A percentile compares a stretch with the other conserved stretches of the same genome.
phyloP scores from a whole-genome alignment of 2,113 vertebrate species.

The Melanostigma gelatinosum region DNA sequence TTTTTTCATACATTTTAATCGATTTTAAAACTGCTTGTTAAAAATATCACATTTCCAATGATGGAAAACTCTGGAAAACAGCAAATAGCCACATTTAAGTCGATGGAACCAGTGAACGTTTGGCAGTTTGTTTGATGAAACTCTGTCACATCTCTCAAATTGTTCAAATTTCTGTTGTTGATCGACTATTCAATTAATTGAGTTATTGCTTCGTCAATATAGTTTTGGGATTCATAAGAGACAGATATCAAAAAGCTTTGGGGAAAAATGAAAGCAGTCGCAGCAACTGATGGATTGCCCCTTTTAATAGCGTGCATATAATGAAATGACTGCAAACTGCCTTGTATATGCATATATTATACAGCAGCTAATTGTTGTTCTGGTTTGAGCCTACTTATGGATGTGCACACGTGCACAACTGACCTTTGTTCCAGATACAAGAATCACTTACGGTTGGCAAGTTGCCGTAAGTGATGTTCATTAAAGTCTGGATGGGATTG shows the following conservation, averaged over 20 bases:
- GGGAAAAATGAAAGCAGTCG: neutral
- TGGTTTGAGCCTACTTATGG: constrained; percentile 1
- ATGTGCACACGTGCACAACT: neutral
- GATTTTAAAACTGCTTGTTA: neutral
- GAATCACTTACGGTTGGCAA: constrained; percentile 39
- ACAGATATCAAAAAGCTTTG: neutral
- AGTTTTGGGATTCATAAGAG: no score
- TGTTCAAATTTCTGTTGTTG: neutral
- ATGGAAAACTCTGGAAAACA: neutral
- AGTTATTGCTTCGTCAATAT: neutral
- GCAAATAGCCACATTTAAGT: neutral
- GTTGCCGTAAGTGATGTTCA: constrained; percentile 24
- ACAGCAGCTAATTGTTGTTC: neutral
- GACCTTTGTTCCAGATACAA: neutral
- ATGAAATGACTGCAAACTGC: neutral
- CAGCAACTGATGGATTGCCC: neutral
- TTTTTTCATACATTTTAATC: neutral
- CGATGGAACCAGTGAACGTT: neutral
- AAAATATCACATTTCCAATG: neutral
- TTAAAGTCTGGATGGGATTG: constrained; percentile 33
- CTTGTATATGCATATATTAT: neutral
- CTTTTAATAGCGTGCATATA: neutral
- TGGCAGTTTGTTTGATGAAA: neutral
- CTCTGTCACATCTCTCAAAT: neutral
- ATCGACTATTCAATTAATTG: neutral